These are phyloP conservation scores for Cephalopterus ornatus DNA, from an alignment of 2,113 vertebrate genomes.

Conservation along the genomic window DNA sequence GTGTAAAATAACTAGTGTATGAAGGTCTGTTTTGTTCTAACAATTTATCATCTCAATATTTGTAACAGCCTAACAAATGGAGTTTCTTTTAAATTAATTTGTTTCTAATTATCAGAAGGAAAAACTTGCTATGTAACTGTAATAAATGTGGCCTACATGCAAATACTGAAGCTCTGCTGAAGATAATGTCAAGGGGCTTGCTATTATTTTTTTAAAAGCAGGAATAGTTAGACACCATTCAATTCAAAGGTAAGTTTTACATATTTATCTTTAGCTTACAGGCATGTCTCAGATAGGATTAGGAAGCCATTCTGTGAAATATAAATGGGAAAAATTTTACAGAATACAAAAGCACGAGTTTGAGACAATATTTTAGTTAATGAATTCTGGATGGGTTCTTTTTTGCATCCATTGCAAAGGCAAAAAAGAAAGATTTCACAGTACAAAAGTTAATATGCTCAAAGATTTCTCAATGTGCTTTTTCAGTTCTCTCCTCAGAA, in stretches of 20 bases:
- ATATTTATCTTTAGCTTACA: constrained; percentile 67
- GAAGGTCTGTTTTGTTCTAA: not conserved
- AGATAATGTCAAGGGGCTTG: not conserved
- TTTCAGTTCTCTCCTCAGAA: constrained; percentile 50
- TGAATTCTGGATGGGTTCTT: constrained; percentile 14
- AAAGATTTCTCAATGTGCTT: not conserved
- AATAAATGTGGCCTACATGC: not conserved
- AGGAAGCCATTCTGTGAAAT: constrained; percentile 42
- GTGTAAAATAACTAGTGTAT: not conserved
- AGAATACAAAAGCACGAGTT: constrained; percentile 27
- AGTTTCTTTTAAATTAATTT: constrained; percentile 41
- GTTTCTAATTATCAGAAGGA: constrained; percentile 17
- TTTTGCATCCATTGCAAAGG: constrained; percentile 4
- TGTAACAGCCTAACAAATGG: constrained; percentile 20
- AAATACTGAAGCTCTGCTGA: not conserved
- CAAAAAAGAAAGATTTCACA: constrained; percentile 30
- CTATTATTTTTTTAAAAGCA: not conserved
- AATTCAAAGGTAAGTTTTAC: constrained; percentile 38
- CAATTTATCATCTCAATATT: not conserved
- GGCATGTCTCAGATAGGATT: constrained; percentile 58
- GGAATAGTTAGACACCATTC: not conserved
- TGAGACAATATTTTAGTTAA: constrained; percentile 52
- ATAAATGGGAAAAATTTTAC: constrained; percentile 32
- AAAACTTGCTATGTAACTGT: not conserved
- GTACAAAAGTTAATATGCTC: constrained; percentile 1